Conservation (phyloP, 2,113 vertebrate species). For the Psammodynastes pulverulentus region DNA sequence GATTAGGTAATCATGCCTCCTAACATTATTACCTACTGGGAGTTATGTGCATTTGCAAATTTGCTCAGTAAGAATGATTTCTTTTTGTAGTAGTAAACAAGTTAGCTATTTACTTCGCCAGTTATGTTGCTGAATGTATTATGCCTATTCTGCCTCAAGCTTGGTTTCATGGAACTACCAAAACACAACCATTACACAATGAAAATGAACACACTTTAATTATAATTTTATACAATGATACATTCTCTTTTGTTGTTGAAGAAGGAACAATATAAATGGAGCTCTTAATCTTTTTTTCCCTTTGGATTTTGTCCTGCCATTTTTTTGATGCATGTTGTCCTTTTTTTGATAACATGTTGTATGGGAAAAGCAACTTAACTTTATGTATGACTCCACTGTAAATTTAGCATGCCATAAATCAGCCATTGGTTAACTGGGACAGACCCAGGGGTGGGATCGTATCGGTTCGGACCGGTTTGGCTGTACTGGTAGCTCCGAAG, state of each 20-base stretch:
- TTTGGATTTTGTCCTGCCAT: neutral
- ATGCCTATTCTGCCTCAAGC: neutral
- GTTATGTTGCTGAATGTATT: neutral
- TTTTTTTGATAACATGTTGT: neutral
- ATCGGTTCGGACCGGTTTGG: too few species aligned
- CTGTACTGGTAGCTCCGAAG: too few species aligned
- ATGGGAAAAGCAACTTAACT: neutral
- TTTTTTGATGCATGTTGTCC: neutral
- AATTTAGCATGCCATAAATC: neutral
- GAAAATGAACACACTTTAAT: neutral
- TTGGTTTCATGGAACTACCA: constrained; percentile 22
- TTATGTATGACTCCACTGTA: neutral
- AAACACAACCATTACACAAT: neutral
- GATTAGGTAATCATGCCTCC: neutral
- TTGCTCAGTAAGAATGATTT: neutral
- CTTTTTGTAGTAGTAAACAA: neutral
- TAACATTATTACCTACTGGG: neutral
- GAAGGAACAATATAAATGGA: neutral
- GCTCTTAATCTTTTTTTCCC: neutral
- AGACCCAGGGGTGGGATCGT: too few species aligned
- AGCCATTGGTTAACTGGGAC: constrained; percentile 31
- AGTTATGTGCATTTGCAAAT: neutral
- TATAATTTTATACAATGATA: neutral
- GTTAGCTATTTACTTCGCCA: neutral
- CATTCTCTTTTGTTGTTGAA: neutral